Evolutionary conservation across 2,888 invertebrate species (phyloP).

Genomic region (Orthonevra nobilis): DNA sequence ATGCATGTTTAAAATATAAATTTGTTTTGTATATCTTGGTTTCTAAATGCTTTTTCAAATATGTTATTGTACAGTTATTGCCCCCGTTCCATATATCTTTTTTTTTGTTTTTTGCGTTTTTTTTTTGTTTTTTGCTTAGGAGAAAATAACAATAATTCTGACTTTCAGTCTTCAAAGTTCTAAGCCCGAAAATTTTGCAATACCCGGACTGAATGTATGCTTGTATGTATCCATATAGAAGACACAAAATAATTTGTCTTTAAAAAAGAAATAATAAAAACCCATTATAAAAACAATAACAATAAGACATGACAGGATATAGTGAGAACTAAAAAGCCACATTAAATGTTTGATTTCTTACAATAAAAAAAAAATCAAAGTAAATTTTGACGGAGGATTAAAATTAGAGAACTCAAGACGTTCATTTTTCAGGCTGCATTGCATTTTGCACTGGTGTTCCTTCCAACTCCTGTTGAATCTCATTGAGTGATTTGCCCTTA

Average conservation of each 20-base stretch:
- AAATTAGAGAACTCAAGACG: background rate
- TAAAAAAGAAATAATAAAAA: too few species aligned
- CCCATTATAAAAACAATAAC: conserved; percentile 41
- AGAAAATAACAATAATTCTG: conserved; percentile 51
- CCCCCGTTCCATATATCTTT: too few species aligned
- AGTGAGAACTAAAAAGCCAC: conserved; percentile 34
- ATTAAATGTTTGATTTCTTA: conserved; percentile 22
- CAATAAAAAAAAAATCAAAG: conserved; percentile 17
- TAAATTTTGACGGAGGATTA: conserved; percentile 17
- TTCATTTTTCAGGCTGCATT: conserved; percentile 35
- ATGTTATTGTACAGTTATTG: conserved; percentile 38
- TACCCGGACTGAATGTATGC: conserved; percentile 55
- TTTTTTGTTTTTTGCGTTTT: background rate
- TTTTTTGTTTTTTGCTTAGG: background rate
- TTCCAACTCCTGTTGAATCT: conserved; percentile 77
- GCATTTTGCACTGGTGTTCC: conserved; percentile 66
- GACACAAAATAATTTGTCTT: conserved; percentile 48
- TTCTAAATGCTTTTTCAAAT: conserved; percentile 55
- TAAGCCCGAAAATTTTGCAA: conserved; percentile 38
- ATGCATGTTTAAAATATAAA: conserved; percentile 43
- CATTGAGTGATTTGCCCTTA: conserved; percentile 79
- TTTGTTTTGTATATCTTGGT: background rate
- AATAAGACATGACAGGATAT: conserved; percentile 56
- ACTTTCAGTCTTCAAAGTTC: conserved; percentile 66
- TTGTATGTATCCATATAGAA: conserved; percentile 34